Base-by-base conservation (phyloP, 2,113 vertebrate species). In the Rhabdornis inornatus region DNA sequence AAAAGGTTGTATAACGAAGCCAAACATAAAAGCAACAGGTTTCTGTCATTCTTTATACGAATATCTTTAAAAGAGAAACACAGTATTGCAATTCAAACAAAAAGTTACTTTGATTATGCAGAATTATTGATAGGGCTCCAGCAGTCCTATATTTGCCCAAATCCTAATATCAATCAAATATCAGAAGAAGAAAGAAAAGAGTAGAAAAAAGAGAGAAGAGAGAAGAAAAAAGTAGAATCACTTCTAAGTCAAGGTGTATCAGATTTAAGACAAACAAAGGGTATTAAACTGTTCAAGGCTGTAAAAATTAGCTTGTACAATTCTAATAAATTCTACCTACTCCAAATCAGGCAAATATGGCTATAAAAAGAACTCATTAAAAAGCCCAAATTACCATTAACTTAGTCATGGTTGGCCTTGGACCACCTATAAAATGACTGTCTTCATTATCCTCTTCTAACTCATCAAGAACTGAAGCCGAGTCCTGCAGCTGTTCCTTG, bases 321-420 rank as follows among this genome's bases (percentile, higher is more conserved):
- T 30, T 52, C 14, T 40, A 77, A 49, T 64, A 52, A 49, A 37
- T 33, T 79, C n/a, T 40, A 74, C 8, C 13, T 71, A 64, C 18
- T 37, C 10, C 28, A 92, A 91, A 81, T 23, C 15, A 81, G 69
- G 31, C 5, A 69, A 74, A 15, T 30, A 66, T 7, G 21, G 20
- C 35, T 42, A 63, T 13, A 53, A 57, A 92, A 81, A 35, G 8
- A 84, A 39, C 11, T 66, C 7, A 63, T 42, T 66, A 53, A 78
- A 88, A 91, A 56, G 42, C 44, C 84, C 84, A 78, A 90, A 68
- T 97, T 99, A 99, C 99, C 98, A 98, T 98, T 82, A 99, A 98
- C 87, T 99, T 99, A 60, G 98, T 98, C 97, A 99, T 98, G 37
- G 99, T 99, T 91, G 99, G 99, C 90, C 99, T 98, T 24, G 99